Evolutionary conservation across 2,797 vertebrate species (phyloP).

Genomic region (Catharus ustulatus): DNA sequence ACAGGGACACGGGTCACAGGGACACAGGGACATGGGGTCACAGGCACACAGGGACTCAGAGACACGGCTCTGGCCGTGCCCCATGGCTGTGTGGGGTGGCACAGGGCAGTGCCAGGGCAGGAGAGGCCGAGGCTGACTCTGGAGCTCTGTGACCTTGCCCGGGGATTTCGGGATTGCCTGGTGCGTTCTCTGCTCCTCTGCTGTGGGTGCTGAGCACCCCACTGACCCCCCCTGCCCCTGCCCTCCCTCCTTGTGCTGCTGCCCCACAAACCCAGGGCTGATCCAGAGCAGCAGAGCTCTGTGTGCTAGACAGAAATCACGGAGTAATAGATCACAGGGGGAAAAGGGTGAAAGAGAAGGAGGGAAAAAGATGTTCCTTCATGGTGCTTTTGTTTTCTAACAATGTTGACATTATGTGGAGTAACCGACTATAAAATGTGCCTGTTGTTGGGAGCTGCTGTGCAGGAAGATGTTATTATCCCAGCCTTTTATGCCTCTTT

Average conservation of each 20-base stretch:
- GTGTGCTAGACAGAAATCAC: background rate
- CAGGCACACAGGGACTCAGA: no score
- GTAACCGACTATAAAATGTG: conserved; percentile 68
- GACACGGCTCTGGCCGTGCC: background rate
- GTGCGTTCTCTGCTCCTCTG: background rate
- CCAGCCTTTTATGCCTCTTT: conserved; percentile 60
- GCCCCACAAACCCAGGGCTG: background rate
- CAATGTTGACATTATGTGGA: conserved; percentile 66
- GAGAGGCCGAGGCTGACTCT: no score
- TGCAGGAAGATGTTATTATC: conserved; percentile 60
- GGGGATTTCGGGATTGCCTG: background rate
- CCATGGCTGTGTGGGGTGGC: no score
- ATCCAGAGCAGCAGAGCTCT: background rate
- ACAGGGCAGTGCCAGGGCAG: background rate
- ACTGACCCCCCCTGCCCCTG: background rate
- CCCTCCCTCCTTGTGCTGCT: rapidly evolving
- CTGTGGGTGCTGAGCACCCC: background rate
- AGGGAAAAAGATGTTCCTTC: background rate
- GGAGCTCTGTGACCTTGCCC: background rate
- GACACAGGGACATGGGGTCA: no score
- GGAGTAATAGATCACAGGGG: background rate
- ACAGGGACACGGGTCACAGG: no score
- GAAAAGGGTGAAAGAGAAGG: background rate
- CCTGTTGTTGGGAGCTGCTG: conserved; percentile 53
- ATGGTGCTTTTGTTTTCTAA: conserved; percentile 63